Base-by-base conservation (phyloP, 1,140 invertebrate genomes). In the Plutomurus gul region DNA sequence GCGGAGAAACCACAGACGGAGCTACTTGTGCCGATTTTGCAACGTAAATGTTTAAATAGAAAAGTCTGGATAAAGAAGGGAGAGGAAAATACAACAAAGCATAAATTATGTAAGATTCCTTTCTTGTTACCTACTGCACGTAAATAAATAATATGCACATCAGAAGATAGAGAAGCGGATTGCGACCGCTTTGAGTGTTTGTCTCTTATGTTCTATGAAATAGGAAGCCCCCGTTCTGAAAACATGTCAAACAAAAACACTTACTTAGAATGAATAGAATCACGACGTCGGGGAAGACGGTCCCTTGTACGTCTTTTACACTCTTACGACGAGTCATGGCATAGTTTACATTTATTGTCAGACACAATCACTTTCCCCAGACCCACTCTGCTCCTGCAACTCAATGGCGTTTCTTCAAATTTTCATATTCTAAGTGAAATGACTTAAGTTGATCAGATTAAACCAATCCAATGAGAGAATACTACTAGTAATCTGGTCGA, bases 121-220 rank as follows among this genome's bases (percentile, higher is more conserved):
- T 65, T 65, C 56, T 65, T 65, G 56, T 65, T 65, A 30, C 56
- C 56, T 65, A 65, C 30, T 65, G 36, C 56, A 65, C 25, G 36
- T 65, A 65, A 60, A 60, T 60, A 60, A 65, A 65, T 65, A 65
- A 65, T 65, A 65, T 51, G 47, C 20, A 51, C 25, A 51, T n/a
- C 4, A 51, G 47, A 51, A 51, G 47, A 51, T 22, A 51, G 47
- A 51, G 47, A 51, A 20, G n/a, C n/a, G 20, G 43, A 18, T 18
- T 18, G n/a, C 43, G n/a, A 16, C n/a, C 11, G 43, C n/a, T n/a
- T n/a, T n/a, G n/a, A n/a, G n/a, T n/a, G n/a, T n/a, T n/a, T n/a
- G n/a, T n/a, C n/a, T n/a, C n/a, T n/a, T n/a, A n/a, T n/a, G n/a
- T n/a, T n/a, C n/a, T n/a, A n/a, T n/a, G n/a, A n/a, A n/a, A n/a